Conservation (phyloP, 2,797 vertebrate genomes). For the Clamator glandarius region DNA sequence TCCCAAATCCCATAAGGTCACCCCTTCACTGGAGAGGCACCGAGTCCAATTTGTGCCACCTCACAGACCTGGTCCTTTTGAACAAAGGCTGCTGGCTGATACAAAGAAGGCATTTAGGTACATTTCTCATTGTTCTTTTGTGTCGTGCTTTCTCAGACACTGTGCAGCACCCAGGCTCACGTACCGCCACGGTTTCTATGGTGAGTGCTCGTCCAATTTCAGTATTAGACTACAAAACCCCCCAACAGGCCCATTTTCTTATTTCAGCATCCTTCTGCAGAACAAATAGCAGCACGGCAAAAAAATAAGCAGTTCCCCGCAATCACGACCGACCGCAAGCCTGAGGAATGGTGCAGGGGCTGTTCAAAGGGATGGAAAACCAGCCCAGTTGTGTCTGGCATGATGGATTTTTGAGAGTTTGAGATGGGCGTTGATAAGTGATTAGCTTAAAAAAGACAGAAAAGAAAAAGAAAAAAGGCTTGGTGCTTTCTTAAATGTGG, state of each 20-base stretch:
- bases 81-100: fast-evolving
- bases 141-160: neutral
- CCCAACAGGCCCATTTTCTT: neutral
- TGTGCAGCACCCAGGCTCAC: neutral
- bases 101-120: neutral
- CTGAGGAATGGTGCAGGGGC: neutral
- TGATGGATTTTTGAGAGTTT: fast-evolving
- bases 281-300: neutral
- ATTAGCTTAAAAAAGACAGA: neutral
- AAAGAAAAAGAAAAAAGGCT: fast-evolving
- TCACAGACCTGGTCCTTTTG: fast-evolving
- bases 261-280: neutral
- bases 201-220: slow-evolving; percentile 33
- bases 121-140: neutral
- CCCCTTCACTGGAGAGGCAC: neutral
- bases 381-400: neutral
- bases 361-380: neutral
- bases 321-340: fast-evolving
- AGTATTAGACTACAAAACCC: neutral
- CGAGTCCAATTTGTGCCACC: neutral
- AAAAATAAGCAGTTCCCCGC: fast-evolving
- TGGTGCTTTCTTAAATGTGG: neutral
- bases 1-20: fast-evolving
- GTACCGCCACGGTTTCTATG: slow-evolving; percentile 46
- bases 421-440: neutral